Conservation (phyloP, 2,113 vertebrate genomes). For the Xenus cinereus region DNA sequence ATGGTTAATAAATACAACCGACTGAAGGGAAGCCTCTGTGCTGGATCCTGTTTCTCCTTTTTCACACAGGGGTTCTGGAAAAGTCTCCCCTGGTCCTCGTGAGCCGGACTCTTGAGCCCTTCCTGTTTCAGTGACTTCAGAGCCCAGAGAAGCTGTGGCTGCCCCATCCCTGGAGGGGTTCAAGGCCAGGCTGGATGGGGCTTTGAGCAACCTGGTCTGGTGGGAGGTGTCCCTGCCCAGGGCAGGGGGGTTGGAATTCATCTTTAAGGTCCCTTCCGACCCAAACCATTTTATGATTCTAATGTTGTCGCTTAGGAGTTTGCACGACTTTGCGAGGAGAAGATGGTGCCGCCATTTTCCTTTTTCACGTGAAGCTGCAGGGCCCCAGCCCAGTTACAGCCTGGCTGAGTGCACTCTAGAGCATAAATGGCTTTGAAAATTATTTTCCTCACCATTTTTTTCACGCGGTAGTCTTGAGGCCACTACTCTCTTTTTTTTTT, state of each 20-base stretch:
- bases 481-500: background rate
- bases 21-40: background rate
- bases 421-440: background rate
- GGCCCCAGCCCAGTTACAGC: background rate
- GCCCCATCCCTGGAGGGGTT: no score
- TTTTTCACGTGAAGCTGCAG: background rate
- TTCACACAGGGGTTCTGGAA: background rate
- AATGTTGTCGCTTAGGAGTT: background rate
- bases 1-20: background rate
- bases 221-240: no score
- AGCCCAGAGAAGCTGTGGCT: no score
- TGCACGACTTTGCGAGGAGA: background rate
- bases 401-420: background rate
- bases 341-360: background rate
- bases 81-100: background rate
- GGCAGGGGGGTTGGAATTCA: no score
- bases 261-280: no score
- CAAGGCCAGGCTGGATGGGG: no score
- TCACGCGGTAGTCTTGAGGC: background rate
- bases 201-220: no score
- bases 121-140: background rate
- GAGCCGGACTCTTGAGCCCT: accelerated
- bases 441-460: background rate
- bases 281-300: no score
- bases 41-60: background rate